Evolutionary conservation across 2,888 invertebrate species (phyloP), one percentile per base, ranked within the genome.

Genomic region (Pandemis cinnamomeana): DNA sequence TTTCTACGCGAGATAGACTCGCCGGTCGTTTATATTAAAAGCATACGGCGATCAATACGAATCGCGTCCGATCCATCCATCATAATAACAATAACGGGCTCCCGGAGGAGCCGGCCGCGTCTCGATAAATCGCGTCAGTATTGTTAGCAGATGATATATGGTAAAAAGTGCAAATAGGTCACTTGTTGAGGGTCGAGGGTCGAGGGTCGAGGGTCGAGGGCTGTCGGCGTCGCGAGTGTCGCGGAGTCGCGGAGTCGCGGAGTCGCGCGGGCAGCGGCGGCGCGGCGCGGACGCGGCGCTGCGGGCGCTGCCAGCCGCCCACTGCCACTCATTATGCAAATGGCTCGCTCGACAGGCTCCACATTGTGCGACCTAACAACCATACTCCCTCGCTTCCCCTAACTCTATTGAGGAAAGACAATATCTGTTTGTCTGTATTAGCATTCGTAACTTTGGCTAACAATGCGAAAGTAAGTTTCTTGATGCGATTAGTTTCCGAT

Each of bases 291-390:
- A 36, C 36, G 63, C 51, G 55, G 27, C 27, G 64, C 13, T 44
- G 55, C 55, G 58, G 15, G 36, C 64, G 55, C 67, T 78, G 77
- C 80, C 77, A 77, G 79, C 78, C 79, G 78, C 80, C 78, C 79
- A 78, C 80, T 76, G 72, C 78, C 79, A 78, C 87, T 89, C 86
- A 89, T 88, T 89, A 91, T 91, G 90, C 87, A 91, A 91, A 88
- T 89, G 84, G 88, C 87, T 84, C 87, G 88, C 81, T 79, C 78
- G 79, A 73, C 69, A 70, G 53, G 70, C 73, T 68, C 60, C 71
- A 46, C 55, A 58, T 67, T 72, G 67, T 64, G 51, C 67, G 72
- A 66, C 55, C 64, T 48, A 48, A 55, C 67, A 62, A 68, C 55
- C 66, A 27, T 46, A 63, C 75, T 55, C 66, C 67, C 63, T 44